A percentile compares a stretch with the other conserved stretches of the same genome.
Conservation (phyloP, 2,888 invertebrate genomes). For the Drosophila imparisetae region DNA sequence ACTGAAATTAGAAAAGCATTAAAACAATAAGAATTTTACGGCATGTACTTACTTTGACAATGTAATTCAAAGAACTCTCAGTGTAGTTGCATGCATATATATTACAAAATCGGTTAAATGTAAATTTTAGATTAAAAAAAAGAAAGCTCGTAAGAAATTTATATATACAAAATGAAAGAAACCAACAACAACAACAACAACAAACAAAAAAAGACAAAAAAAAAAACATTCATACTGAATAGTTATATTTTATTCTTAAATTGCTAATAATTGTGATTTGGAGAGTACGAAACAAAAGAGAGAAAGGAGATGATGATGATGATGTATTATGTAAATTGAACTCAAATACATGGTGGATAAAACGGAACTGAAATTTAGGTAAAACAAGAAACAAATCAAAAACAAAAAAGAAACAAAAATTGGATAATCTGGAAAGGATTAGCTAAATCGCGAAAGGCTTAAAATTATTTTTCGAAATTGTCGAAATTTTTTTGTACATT, state of each 20-base stretch:
- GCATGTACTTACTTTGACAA: constrained; percentile 30
- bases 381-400: constrained; percentile 47
- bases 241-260: constrained; percentile 79
- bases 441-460: constrained; percentile 60
- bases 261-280: constrained; percentile 82
- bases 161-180: constrained; percentile 41
- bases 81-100: constrained; percentile 43
- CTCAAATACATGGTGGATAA: constrained; percentile 60
- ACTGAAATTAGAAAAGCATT: constrained; percentile 19
- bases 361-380: constrained; percentile 75
- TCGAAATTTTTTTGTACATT: constrained; percentile 53
- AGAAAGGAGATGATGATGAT: constrained; percentile 27
- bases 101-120: constrained; percentile 40
- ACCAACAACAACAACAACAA: constrained; percentile 11
- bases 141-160: constrained; percentile 53
- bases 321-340: constrained; percentile 62
- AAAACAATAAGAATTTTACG: constrained; percentile 30
- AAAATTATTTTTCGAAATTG: constrained; percentile 72
- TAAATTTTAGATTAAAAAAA: constrained; percentile 59
- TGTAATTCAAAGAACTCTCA: constrained; percentile 44
- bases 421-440: constrained; percentile 62
- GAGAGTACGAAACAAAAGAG: constrained; percentile 74
- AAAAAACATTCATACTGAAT: constrained; percentile 58
- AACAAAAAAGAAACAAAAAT: constrained; percentile 33
- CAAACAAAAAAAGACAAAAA: too few species aligned